Evolutionary conservation across 2,888 invertebrate species (phyloP).

Genomic region (Heliothis peltigera): DNA sequence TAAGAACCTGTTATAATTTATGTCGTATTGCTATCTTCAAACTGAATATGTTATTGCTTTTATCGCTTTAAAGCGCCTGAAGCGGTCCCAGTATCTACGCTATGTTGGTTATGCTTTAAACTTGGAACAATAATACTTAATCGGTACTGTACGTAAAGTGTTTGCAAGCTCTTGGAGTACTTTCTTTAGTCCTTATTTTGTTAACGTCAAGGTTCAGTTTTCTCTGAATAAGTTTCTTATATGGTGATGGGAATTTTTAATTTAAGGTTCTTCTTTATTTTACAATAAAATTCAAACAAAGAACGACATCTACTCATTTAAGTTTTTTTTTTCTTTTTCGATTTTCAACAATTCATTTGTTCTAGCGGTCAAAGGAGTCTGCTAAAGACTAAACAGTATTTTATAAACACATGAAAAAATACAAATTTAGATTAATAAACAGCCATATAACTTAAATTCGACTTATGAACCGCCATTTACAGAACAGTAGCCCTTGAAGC

Average conservation of each 20-base stretch:
- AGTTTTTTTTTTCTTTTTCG: background rate
- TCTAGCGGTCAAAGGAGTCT: background rate
- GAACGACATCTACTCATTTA: too few species aligned
- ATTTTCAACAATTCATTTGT: background rate
- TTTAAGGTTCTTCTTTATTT: background rate
- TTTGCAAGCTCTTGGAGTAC: slow-evolving; percentile 7
- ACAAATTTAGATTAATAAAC: slow-evolving; percentile 24
- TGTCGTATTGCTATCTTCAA: slow-evolving; percentile 52
- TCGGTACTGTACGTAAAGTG: slow-evolving; percentile 21
- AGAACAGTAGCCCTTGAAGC: slow-evolving; percentile 32
- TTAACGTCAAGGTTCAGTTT: slow-evolving; percentile 2
- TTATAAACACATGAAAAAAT: background rate
- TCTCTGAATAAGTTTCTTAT: background rate
- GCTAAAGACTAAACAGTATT: too few species aligned
- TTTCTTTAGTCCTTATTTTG: background rate
- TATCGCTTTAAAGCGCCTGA: slow-evolving; percentile 39
- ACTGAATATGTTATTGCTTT: slow-evolving; percentile 54
- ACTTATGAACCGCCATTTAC: slow-evolving; percentile 36
- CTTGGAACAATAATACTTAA: slow-evolving; percentile 45
- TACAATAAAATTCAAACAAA: background rate
- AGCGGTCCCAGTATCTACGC: slow-evolving; percentile 31
- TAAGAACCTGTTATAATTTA: slow-evolving; percentile 52
- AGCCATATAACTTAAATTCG: slow-evolving; percentile 24
- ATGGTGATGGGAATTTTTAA: background rate
- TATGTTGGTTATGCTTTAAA: slow-evolving; percentile 37